Evolutionary conservation across 2,888 invertebrate species (phyloP).

Genomic region (Serrognathus titanus): DNA sequence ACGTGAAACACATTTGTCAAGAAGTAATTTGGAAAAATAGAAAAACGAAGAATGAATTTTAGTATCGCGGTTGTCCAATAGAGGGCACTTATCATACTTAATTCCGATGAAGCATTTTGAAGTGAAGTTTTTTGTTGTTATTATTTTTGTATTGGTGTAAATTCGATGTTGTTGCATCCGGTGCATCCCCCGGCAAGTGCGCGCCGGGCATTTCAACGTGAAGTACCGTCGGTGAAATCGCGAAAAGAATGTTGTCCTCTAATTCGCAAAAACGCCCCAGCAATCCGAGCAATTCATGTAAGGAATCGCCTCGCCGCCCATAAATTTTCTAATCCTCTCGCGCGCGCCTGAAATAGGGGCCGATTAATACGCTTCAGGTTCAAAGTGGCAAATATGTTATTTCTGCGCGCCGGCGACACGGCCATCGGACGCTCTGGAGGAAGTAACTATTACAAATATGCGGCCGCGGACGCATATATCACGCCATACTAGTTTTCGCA

Average conservation of each 20-base stretch:
- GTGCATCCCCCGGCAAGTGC: neutral
- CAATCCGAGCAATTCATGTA: neutral
- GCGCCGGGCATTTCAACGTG: neutral
- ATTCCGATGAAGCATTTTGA: no score
- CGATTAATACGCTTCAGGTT: constrained; percentile 36
- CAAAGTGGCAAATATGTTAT: constrained; percentile 35
- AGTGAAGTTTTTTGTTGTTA: neutral
- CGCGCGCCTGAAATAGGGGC: neutral
- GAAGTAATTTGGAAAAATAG: no score
- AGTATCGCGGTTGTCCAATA: no score
- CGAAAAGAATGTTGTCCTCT: constrained; percentile 1
- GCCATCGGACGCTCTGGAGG: constrained; percentile 20
- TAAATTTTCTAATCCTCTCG: constrained; percentile 1
- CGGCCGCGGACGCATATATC: constrained; percentile 29
- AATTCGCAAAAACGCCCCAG: neutral
- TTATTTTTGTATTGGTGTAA: neutral
- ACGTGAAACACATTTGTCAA: no score
- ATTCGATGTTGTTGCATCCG: neutral
- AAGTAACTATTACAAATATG: constrained; percentile 28
- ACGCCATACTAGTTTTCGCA: constrained; percentile 30
- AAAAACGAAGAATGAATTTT: no score
- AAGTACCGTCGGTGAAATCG: neutral
- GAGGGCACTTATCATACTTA: no score
- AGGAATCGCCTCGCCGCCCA: neutral
- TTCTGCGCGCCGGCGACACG: constrained; percentile 25